These are phyloP conservation scores for Andinoacara biseriatus DNA, from an alignment of 2,113 vertebrate species.

Conservation along the genomic window DNA sequence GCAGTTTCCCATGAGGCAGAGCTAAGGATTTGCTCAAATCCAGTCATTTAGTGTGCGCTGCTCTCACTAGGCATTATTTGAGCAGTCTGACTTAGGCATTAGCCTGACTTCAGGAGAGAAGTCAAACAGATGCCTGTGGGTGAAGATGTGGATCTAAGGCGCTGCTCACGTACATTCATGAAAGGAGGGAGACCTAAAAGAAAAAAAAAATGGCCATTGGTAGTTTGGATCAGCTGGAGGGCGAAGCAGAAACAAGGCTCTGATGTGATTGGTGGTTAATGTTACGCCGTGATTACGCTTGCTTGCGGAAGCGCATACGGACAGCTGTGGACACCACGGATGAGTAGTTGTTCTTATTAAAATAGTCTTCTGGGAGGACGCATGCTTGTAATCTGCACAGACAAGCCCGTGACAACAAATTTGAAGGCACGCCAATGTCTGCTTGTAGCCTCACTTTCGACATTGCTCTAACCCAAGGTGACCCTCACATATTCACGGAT, in stretches of 20 bases:
- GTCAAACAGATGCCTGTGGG: slow-evolving; percentile 31
- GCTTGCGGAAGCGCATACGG: neutral
- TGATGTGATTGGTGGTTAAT: neutral
- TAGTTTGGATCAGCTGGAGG: neutral
- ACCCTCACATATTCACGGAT: neutral
- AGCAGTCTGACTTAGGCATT: slow-evolving; percentile 54
- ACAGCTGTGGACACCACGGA: slow-evolving; percentile 10
- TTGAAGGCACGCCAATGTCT: neutral
- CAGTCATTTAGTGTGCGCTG: slow-evolving; percentile 55
- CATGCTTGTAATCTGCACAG: neutral
- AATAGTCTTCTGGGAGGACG: neutral
- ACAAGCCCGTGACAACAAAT: neutral
- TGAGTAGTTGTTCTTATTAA: slow-evolving; percentile 2
- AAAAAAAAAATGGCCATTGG: neutral
- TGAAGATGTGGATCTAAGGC: slow-evolving; percentile 24
- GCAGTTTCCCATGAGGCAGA: slow-evolving; percentile 47
- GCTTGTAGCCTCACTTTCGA: neutral
- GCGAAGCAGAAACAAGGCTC: neutral
- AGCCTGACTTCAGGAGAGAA: slow-evolving; percentile 38
- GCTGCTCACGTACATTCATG: slow-evolving; percentile 10
- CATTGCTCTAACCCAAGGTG: neutral
- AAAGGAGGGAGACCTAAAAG: slow-evolving; percentile 3
- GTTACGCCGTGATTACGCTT: neutral
- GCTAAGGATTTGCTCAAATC: slow-evolving; percentile 68
- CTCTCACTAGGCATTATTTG: slow-evolving; percentile 57